Conservation (phyloP, 2,888 invertebrate species). For the Tetragonula carbonaria region DNA sequence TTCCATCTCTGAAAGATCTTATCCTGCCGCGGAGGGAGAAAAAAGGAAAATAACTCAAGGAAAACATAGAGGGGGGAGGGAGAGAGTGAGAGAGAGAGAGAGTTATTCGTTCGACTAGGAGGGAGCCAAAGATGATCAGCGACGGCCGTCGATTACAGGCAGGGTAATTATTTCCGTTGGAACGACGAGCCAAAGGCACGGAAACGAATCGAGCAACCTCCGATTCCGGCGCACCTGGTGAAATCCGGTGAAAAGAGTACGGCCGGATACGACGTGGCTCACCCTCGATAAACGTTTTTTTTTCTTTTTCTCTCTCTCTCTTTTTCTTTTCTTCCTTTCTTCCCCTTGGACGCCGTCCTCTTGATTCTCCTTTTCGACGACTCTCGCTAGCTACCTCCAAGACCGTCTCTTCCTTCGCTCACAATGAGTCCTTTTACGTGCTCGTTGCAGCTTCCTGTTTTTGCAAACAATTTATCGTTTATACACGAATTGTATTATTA, state of each 20-base stretch:
- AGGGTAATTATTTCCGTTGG: slow-evolving; percentile 67
- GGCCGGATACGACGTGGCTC: slow-evolving; percentile 30
- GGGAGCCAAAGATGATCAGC: slow-evolving; percentile 58
- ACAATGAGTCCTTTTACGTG: neutral
- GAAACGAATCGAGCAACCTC: slow-evolving; percentile 57
- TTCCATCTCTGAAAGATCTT: slow-evolving; percentile 54
- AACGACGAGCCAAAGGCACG: slow-evolving; percentile 37
- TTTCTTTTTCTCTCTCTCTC: no score
- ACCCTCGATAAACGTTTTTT: slow-evolving; percentile 43
- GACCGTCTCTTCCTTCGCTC: neutral
- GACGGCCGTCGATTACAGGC: slow-evolving; percentile 53
- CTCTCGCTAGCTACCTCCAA: neutral
- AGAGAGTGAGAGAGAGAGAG: slow-evolving; percentile 23
- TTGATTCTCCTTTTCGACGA: neutral
- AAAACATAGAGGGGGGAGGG: slow-evolving; percentile 16
- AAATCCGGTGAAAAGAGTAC: slow-evolving; percentile 29
- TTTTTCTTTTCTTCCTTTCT: neutral
- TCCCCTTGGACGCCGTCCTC: neutral
- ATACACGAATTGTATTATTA: neutral
- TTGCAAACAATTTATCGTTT: neutral
- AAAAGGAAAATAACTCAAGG: neutral
- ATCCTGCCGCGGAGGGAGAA: neutral
- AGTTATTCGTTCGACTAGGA: slow-evolving; percentile 27
- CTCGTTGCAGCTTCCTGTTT: neutral
- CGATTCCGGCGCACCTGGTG: slow-evolving; percentile 46